A percentile compares a stretch with the other conserved stretches of the same genome.
These are phyloP conservation scores for Buphagus erythrorhynchus DNA, from an alignment of 2,797 vertebrate genomes.

Conservation along the genomic window DNA sequence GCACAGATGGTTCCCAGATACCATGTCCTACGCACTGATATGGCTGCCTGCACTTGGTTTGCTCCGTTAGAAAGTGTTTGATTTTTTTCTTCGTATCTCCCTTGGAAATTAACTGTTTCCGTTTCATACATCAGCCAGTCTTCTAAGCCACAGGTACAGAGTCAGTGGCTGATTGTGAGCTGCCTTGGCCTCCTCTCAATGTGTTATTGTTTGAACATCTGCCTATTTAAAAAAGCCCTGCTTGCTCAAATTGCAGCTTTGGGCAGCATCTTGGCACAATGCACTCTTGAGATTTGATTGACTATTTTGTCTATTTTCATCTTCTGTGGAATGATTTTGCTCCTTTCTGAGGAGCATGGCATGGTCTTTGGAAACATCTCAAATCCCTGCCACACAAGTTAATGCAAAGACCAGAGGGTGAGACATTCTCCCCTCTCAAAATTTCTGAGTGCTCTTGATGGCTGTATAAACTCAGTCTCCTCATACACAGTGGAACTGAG, in stretches of 20 bases:
- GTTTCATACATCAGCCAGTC: not conserved
- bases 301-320: not conserved
- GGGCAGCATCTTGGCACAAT: not conserved
- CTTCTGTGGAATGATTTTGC: not conserved
- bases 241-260: not conserved
- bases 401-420: not conserved
- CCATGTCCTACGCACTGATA: accelerated
- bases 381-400: not conserved
- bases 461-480: not conserved
- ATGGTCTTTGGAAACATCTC: not conserved
- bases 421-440: not conserved
- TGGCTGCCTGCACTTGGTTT: not conserved
- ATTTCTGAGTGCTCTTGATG: not conserved
- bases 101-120: not conserved
- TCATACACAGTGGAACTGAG: not conserved
- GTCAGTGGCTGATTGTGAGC: not conserved
- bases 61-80: not conserved
- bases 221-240: not conserved
- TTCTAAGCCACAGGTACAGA: not conserved
- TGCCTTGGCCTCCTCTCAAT: not conserved
- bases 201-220: not conserved
- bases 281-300: not conserved
- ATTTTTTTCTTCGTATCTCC: not conserved
- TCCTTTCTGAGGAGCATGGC: not conserved
- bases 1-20: not conserved